Evolutionary conservation across 2,888 invertebrate genomes (phyloP).

Genomic region (Bellardia bayeri): DNA sequence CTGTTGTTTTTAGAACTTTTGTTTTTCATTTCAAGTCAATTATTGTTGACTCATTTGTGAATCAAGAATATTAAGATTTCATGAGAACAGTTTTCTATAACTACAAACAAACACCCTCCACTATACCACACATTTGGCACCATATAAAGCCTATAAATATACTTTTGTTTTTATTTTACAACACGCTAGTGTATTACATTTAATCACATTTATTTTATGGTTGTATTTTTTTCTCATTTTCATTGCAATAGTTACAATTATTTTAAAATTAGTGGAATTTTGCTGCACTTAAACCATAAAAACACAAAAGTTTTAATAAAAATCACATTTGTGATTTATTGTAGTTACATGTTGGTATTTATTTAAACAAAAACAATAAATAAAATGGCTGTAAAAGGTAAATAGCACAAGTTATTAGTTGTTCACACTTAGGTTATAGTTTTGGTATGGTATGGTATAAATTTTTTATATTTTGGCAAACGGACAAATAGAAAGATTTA

Average conservation of each 20-base stretch:
- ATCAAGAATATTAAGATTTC: neutral
- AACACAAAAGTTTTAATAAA: conserved; percentile 12
- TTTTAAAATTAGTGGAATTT: conserved; percentile 19
- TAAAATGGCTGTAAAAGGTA: neutral
- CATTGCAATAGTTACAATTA: neutral
- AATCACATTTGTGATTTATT: neutral
- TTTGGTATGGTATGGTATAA: too few relatives aligned
- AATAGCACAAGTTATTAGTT: too few relatives aligned
- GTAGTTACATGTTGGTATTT: neutral
- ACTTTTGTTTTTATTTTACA: conserved; percentile 14
- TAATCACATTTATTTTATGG: neutral
- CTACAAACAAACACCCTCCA: neutral
- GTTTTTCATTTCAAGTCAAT: too few relatives aligned
- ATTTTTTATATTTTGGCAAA: too few relatives aligned
- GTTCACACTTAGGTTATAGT: too few relatives aligned
- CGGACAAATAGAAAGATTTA: too few relatives aligned
- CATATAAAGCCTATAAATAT: neutral
- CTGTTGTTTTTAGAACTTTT: too few relatives aligned
- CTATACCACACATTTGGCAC: neutral
- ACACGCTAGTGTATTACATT: conserved; percentile 21
- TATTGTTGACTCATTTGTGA: too few relatives aligned
- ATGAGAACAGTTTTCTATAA: neutral
- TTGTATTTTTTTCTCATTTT: neutral
- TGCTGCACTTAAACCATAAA: conserved; percentile 1
- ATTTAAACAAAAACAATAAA: neutral